phyloP scores from a whole-genome alignment of 2,888 invertebrate species.

The Xestobium rufovillosum region DNA sequence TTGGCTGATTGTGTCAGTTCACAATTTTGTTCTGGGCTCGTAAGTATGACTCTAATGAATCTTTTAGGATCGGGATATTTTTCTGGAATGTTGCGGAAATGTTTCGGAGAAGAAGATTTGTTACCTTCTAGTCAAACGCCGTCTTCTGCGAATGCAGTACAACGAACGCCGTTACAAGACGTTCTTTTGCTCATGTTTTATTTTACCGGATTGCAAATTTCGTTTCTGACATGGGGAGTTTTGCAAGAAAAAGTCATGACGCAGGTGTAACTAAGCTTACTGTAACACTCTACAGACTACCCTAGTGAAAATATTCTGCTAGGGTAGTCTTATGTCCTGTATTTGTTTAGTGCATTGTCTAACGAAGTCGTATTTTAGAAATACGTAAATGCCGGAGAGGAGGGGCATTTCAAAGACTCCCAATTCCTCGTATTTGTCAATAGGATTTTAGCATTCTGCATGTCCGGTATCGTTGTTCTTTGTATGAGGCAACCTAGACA shows the following conservation, averaged over 20 bases:
- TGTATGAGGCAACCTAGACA: conserved; percentile 58
- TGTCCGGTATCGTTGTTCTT: conserved; percentile 60
- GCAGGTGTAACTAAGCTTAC: no score
- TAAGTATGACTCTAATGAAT: no score
- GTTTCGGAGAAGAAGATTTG: conserved; percentile 47
- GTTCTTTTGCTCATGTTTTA: conserved; percentile 63
- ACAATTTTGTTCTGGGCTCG: no score
- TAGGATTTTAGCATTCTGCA: conserved; percentile 74
- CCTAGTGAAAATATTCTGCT: no score
- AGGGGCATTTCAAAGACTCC: conserved; percentile 78
- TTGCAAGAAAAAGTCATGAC: conserved; percentile 99
- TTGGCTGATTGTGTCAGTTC: no score
- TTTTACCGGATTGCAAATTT: conserved; percentile 79
- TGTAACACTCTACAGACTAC: no score
- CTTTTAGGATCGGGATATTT: conserved; percentile 41
- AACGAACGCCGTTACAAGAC: conserved; percentile 51
- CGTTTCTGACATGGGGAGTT: conserved; percentile 93
- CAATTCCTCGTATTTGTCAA: conserved; percentile 97
- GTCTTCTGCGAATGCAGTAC: conserved; percentile 28
- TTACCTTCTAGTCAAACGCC: conserved; percentile 31
- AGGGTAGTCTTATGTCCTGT: conserved; percentile 5
- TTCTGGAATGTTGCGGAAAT: conserved; percentile 44
- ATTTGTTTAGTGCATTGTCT: not conserved
- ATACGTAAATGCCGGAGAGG: conserved; percentile 56
- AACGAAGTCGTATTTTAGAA: conserved; percentile 25